phyloP scores from a whole-genome alignment of 1,140 invertebrate species.

The Dreissena rostriformis region DNA sequence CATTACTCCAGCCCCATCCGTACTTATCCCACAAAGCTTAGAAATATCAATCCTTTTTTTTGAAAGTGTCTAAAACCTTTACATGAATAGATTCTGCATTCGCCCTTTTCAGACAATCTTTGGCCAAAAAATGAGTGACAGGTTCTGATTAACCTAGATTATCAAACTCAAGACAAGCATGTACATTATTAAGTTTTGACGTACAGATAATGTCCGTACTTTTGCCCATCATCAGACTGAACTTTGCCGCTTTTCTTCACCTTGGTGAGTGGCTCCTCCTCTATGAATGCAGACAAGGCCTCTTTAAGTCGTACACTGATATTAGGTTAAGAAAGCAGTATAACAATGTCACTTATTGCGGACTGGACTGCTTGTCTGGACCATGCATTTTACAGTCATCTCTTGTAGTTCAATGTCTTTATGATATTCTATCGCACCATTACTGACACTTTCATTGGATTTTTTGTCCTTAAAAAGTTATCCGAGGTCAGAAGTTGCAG shows the following conservation, averaged over 20 bases:
- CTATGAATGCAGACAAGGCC: too few species aligned
- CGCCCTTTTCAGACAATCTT: neutral
- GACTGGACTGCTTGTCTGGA: too few species aligned
- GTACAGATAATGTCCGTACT: constrained; percentile 14
- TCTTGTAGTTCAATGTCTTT: too few species aligned
- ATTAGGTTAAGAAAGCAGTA: too few species aligned
- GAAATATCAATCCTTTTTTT: constrained; percentile 25
- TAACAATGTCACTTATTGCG: too few species aligned
- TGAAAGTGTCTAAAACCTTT: neutral
- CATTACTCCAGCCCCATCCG: constrained; percentile 25
- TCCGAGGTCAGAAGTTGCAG: too few species aligned
- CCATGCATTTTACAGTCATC: too few species aligned
- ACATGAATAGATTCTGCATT: constrained; percentile 36
- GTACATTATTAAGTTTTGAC: constrained; percentile 30
- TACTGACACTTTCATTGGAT: too few species aligned
- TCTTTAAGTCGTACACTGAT: too few species aligned
- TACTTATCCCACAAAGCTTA: constrained; percentile 24
- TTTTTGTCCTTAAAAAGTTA: too few species aligned
- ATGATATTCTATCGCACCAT: too few species aligned
- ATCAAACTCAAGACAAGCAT: constrained; percentile 1
- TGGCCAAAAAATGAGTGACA: constrained; percentile 21
- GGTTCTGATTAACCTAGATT: neutral
- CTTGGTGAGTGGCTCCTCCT: too few species aligned
- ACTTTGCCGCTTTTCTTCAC: constrained; percentile 25
- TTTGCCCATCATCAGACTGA: neutral